Conservation (phyloP, 2,113 vertebrate genomes). For the Saccopteryx bilineata region DNA sequence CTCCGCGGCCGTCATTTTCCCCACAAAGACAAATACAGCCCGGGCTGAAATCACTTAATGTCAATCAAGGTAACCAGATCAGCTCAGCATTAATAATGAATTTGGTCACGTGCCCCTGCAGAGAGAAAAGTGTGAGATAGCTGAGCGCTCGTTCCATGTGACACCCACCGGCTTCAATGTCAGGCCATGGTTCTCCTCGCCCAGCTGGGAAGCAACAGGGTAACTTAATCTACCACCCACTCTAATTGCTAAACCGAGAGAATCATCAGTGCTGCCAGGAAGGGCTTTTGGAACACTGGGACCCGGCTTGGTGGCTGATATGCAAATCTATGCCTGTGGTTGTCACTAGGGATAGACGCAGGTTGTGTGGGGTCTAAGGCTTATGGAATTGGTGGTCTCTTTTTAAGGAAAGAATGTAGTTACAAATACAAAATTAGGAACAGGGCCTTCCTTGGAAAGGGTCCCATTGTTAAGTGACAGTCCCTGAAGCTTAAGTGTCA, state of each 20-base stretch:
- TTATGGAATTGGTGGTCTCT: not conserved
- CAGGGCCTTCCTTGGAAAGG: not conserved
- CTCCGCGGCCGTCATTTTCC: slow-evolving; percentile 78
- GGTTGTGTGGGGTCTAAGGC: slow-evolving; percentile 16
- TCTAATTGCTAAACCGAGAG: slow-evolving; percentile 90
- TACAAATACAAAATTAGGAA: slow-evolving; percentile 12
- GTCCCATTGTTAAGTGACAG: not conserved
- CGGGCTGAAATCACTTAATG: slow-evolving; percentile 87
- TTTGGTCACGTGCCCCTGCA: slow-evolving; percentile 79
- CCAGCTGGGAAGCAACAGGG: slow-evolving; percentile 77
- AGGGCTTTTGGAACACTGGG: not conserved
- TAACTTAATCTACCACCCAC: slow-evolving; percentile 77
- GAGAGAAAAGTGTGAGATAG: slow-evolving; percentile 73
- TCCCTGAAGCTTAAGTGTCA: not conserved
- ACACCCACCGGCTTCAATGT: slow-evolving; percentile 78
- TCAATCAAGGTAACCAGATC: slow-evolving; percentile 86
- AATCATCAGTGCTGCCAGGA: slow-evolving; percentile 85
- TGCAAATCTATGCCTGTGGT: not conserved
- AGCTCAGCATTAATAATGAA: slow-evolving; percentile 82
- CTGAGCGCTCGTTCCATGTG: slow-evolving; percentile 76
- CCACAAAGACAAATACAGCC: slow-evolving; percentile 86
- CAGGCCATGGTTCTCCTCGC: slow-evolving; percentile 66
- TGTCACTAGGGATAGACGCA: not conserved
- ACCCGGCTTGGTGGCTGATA: not conserved
- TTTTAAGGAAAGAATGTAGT: slow-evolving; percentile 41